These are phyloP conservation scores for Nannoperca australis DNA, from an alignment of 2,797 vertebrate genomes.

Conservation along the genomic window DNA sequence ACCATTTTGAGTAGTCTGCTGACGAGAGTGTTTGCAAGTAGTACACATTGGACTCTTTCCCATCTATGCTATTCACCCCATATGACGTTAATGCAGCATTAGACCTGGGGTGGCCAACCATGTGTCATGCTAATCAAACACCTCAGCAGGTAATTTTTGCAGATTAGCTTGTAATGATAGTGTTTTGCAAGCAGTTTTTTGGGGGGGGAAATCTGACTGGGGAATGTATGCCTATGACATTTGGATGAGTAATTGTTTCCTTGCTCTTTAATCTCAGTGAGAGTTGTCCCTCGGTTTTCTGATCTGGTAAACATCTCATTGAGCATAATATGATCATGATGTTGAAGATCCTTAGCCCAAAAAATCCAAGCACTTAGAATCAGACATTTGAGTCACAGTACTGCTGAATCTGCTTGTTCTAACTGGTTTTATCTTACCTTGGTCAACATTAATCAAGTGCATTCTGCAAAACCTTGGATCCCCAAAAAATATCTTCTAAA, in stretches of 20 bases:
- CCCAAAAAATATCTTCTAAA: not conserved
- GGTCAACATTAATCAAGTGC: not conserved
- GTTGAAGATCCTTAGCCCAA: not conserved
- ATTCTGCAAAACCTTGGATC: not conserved
- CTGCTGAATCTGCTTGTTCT: not conserved
- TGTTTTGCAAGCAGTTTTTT: not conserved
- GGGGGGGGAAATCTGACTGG: not conserved
- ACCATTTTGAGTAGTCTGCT: not conserved
- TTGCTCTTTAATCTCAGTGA: slow-evolving; percentile 15
- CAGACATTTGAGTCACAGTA: not conserved
- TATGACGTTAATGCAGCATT: not conserved
- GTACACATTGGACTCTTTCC: not conserved
- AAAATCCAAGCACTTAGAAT: not conserved
- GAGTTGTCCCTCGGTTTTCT: slow-evolving; percentile 11
- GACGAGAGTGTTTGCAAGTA: not conserved
- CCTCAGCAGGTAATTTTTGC: not conserved
- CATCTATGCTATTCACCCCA: not conserved
- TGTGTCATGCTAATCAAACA: not conserved
- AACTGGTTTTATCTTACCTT: not conserved
- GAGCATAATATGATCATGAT: not conserved
- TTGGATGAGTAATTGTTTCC: slow-evolving; percentile 26
- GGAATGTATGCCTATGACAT: slow-evolving; percentile 2
- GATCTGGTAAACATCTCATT: not conserved
- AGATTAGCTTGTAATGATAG: not conserved
- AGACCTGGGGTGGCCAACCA: not conserved